Evolutionary conservation across 1,140 invertebrate species (phyloP).

Genomic region (Cotesia glomerata): DNA sequence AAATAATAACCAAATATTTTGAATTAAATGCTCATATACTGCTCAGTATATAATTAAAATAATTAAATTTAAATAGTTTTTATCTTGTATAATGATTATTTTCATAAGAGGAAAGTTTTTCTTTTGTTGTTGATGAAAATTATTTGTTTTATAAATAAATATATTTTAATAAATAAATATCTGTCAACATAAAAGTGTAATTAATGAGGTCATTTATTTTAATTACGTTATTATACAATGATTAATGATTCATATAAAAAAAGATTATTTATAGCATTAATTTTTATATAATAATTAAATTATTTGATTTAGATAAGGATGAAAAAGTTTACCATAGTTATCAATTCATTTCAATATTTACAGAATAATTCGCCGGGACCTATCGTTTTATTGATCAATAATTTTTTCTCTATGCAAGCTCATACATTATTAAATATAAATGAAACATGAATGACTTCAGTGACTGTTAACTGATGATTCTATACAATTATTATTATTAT

Average conservation of each 20-base stretch:
- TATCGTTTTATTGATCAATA: too few relatives aligned
- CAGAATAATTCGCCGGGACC: too few relatives aligned
- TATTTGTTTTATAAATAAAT: neutral
- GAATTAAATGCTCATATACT: slow-evolving; percentile 5
- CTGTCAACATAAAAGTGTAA: neutral
- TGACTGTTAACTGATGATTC: too few relatives aligned
- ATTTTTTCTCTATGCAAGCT: too few relatives aligned
- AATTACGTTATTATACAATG: slow-evolving; percentile 18
- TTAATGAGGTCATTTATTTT: slow-evolving; percentile 17
- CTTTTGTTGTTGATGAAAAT: neutral
- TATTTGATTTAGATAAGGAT: neutral
- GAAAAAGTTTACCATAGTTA: neutral
- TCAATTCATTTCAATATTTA: neutral
- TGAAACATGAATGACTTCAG: too few relatives aligned
- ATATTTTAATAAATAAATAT: neutral
- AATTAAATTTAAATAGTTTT: neutral
- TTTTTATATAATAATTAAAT: neutral
- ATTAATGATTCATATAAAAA: slow-evolving; percentile 2
- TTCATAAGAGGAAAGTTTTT: slow-evolving; percentile 11
- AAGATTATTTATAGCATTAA: neutral
- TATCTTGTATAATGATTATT: neutral
- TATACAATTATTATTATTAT: too few relatives aligned
- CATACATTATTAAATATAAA: too few relatives aligned
- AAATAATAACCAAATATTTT: too few relatives aligned
- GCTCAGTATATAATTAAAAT: neutral